Evolutionary conservation across 2,113 vertebrate genomes (phyloP).

Genomic region (Terrapene triunguis): DNA sequence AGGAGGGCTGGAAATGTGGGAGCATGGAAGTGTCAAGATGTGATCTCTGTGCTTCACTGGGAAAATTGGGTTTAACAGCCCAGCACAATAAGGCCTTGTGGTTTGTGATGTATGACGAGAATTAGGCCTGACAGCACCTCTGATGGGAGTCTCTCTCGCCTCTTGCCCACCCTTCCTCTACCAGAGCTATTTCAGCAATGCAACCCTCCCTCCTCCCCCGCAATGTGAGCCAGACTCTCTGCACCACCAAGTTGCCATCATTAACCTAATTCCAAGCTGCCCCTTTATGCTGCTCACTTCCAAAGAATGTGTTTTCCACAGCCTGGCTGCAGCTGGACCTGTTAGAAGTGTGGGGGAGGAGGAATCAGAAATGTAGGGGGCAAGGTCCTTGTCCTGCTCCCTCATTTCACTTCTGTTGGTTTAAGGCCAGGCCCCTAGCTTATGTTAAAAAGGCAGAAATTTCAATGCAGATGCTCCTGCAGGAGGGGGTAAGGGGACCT

Average conservation of each 20-base stretch:
- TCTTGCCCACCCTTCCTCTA: background rate
- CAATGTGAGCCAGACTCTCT: background rate
- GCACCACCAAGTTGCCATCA: background rate
- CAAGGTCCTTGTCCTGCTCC: background rate
- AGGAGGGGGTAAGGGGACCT: background rate
- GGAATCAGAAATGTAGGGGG: background rate
- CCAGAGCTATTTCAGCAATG: background rate
- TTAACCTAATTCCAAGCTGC: background rate
- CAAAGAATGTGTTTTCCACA: background rate
- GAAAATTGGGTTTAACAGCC: background rate
- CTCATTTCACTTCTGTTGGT: background rate
- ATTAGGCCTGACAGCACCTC: conserved; percentile 48
- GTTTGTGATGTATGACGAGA: background rate
- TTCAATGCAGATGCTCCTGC: background rate
- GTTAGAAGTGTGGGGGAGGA: background rate
- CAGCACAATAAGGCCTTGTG: conserved; percentile 59
- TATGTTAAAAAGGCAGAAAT: background rate
- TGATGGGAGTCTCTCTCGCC: background rate
- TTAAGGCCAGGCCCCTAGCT: background rate
- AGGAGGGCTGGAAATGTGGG: fast-evolving
- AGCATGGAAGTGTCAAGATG: background rate
- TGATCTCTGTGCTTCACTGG: background rate
- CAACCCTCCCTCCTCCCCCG: fast-evolving
- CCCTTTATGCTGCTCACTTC: background rate
- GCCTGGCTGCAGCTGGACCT: background rate